phyloP scores from a whole-genome alignment of 2,797 vertebrate species.

The Cryptoblepharus egeriae region DNA sequence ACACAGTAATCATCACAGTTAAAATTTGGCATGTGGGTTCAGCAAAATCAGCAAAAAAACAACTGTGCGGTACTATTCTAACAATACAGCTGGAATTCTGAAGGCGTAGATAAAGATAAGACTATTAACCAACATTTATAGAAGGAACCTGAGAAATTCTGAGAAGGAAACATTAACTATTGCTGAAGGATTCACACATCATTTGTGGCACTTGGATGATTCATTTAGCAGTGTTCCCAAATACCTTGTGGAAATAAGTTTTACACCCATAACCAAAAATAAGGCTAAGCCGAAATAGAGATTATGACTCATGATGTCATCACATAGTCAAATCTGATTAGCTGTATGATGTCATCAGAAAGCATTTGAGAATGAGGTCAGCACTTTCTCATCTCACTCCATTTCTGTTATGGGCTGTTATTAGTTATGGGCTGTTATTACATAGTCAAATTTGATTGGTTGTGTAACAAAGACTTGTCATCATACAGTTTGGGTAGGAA shows the following conservation, averaged over 20 bases:
- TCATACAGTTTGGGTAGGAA: too few relatives aligned
- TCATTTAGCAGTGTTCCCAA: not conserved
- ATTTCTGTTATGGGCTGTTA: too few relatives aligned
- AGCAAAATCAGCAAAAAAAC: constrained; percentile 51
- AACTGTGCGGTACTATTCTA: constrained; percentile 47
- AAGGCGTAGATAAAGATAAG: not conserved
- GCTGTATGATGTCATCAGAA: not conserved
- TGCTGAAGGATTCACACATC: not conserved
- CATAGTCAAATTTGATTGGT: too few relatives aligned
- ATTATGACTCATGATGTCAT: not conserved
- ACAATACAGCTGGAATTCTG: constrained; percentile 33
- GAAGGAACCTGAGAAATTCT: not conserved
- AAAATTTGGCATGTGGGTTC: constrained; percentile 57
- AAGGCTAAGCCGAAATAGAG: not conserved
- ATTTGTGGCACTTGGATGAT: not conserved
- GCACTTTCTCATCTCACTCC: not conserved
- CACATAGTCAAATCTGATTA: not conserved
- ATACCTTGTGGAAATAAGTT: not conserved
- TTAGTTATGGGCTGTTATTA: too few relatives aligned
- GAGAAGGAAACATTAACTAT: not conserved
- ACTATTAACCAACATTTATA: not conserved
- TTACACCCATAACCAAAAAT: not conserved
- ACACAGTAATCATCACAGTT: constrained; percentile 57
- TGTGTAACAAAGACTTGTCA: too few relatives aligned
- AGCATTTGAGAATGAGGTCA: not conserved